A percentile compares a stretch with the other conserved stretches of the same genome.
Evolutionary conservation across 1,140 invertebrate species (phyloP).

Genomic region (Sarcophaga bullata): DNA sequence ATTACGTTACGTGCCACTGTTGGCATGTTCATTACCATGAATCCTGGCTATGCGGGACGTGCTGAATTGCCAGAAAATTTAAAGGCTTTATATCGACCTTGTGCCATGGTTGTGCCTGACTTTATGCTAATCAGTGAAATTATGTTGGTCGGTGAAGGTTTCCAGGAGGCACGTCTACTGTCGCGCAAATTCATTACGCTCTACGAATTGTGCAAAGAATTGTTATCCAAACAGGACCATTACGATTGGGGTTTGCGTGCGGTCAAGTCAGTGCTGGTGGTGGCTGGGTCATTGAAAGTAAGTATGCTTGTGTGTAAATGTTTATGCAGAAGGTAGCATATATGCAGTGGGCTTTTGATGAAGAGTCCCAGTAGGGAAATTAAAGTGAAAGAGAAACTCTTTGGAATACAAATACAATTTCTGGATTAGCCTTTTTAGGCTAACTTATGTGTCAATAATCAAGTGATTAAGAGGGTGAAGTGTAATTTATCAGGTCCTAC

Average conservation of each 20-base stretch:
- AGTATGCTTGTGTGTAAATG: conserved; percentile 37
- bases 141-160: conserved; percentile 93
- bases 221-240: conserved; percentile 93
- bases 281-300: conserved; percentile 84
- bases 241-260: conserved; percentile 95
- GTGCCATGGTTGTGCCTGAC: conserved; percentile 95
- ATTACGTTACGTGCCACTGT: conserved; percentile 81
- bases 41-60: conserved; percentile 86
- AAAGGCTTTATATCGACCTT: conserved; percentile 73
- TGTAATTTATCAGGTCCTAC: too few relatives aligned
- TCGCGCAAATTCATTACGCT: conserved; percentile 93
- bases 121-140: conserved; percentile 94
- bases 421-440: too few relatives aligned
- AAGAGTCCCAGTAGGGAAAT: too few relatives aligned
- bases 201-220: conserved; percentile 86
- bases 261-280: conserved; percentile 92
- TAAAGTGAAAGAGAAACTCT: too few relatives aligned
- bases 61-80: conserved; percentile 76
- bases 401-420: too few relatives aligned
- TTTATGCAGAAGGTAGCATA: background rate
- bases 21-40: conserved; percentile 96
- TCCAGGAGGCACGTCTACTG: conserved; percentile 85
- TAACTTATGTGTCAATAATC: too few relatives aligned
- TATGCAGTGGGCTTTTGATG: too few relatives aligned
- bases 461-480: too few relatives aligned